Conservation (phyloP, 2,888 invertebrate genomes). For the Drosophila parthenogenetica region DNA sequence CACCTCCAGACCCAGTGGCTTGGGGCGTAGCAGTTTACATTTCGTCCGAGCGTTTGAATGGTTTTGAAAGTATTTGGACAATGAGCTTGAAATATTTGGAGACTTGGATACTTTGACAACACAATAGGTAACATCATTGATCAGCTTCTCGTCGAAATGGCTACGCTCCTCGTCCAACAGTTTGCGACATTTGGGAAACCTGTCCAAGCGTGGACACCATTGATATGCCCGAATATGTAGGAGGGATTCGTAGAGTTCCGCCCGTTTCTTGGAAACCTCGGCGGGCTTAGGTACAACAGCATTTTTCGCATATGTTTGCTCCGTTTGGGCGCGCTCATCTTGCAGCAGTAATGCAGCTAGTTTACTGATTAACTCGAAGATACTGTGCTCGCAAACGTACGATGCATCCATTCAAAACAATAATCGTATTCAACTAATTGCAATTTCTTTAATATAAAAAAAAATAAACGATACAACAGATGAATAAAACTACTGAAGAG, state of each 20-base stretch:
- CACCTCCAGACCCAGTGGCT: slow-evolving; percentile 20
- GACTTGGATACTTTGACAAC: slow-evolving; percentile 19
- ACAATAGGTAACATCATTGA: slow-evolving; percentile 20
- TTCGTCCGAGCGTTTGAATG: neutral
- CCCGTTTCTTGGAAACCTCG: slow-evolving; percentile 19
- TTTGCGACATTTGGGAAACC: slow-evolving; percentile 17
- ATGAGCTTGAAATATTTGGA: neutral
- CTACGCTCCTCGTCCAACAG: slow-evolving; percentile 21
- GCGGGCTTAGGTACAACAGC: slow-evolving; percentile 4
- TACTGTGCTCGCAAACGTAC: slow-evolving; percentile 13
- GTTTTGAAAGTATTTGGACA: neutral
- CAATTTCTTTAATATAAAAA: neutral
- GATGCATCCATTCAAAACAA: slow-evolving; percentile 39
- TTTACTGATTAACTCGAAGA: slow-evolving; percentile 30
- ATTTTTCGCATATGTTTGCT: slow-evolving; percentile 30
- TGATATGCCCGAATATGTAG: neutral
- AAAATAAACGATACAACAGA: slow-evolving; percentile 6
- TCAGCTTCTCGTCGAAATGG: slow-evolving; percentile 17
- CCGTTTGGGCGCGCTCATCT: slow-evolving; percentile 26
- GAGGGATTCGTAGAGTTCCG: slow-evolving; percentile 29
- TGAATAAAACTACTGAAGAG: slow-evolving; percentile 1
- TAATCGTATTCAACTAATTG: slow-evolving; percentile 2
- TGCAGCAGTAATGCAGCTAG: slow-evolving; percentile 15
- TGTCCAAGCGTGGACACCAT: neutral
- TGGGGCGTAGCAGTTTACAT: slow-evolving; percentile 18